Evolutionary conservation across 1,140 invertebrate species (phyloP).

Genomic region (Coenobita brevimanus): DNA sequence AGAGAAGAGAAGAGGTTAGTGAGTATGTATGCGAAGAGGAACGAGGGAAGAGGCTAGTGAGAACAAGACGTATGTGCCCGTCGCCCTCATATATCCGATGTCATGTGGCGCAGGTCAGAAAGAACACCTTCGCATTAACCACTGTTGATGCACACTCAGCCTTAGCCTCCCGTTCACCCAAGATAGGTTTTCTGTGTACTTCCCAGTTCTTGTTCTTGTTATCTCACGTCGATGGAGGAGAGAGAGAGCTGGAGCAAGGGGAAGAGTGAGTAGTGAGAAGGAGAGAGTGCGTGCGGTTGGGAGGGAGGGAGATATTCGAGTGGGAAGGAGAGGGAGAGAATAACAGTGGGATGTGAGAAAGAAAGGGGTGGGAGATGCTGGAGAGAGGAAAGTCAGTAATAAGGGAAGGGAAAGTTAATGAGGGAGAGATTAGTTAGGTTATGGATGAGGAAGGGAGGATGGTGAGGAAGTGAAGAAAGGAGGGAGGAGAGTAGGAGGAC

Average conservation of each 20-base stretch:
- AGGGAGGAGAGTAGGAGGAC: background rate
- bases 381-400: background rate
- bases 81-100: no score
- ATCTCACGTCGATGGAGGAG: no score
- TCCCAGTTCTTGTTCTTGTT: no score
- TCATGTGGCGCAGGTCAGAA: no score
- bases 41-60: no score
- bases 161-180: no score
- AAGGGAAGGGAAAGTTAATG: background rate
- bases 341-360: background rate
- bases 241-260: background rate
- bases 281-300: background rate
- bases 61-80: no score
- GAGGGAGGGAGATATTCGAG: background rate
- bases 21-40: no score
- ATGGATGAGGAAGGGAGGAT: background rate
- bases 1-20: no score
- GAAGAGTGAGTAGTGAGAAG: background rate
- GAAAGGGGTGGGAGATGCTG: background rate
- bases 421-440: background rate
- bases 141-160: no score
- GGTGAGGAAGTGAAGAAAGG: background rate
- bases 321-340: background rate
- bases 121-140: no score
- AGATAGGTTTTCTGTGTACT: no score